A percentile compares a stretch with the other conserved stretches of the same genome.
Conservation (phyloP, 2,797 vertebrate species). For the Mormyrops boulengeri region DNA sequence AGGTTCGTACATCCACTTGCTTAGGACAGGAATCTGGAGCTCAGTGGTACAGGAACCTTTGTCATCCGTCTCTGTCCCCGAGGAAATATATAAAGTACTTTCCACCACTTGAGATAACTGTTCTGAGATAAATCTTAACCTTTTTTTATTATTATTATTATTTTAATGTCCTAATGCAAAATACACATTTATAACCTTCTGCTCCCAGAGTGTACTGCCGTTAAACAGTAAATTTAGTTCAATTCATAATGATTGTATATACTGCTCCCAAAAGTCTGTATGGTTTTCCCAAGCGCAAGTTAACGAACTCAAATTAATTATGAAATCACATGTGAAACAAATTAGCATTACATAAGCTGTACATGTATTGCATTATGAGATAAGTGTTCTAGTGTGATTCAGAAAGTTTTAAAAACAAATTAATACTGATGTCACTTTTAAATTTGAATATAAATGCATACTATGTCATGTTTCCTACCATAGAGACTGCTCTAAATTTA, state of each 20-base stretch:
- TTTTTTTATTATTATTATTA: neutral
- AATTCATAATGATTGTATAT: neutral
- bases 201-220: neutral
- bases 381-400: neutral
- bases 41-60: neutral
- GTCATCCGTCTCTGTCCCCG: neutral
- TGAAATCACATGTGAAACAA: neutral
- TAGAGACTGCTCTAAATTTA: neutral
- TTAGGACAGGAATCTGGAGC: neutral
- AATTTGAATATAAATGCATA: neutral
- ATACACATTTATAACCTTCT: neutral
- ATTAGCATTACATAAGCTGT: neutral
- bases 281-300: neutral
- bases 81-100: conserved; percentile 3
- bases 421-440: neutral
- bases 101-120: neutral
- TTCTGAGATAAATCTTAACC: neutral
- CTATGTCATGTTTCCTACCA: neutral
- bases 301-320: neutral
- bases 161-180: neutral
- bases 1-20: neutral
- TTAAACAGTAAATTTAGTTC: neutral
- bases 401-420: neutral
- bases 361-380: neutral
- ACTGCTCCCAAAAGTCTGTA: neutral